Base-by-base conservation (phyloP, 1,140 invertebrate species). In the Aphis gossypii region DNA sequence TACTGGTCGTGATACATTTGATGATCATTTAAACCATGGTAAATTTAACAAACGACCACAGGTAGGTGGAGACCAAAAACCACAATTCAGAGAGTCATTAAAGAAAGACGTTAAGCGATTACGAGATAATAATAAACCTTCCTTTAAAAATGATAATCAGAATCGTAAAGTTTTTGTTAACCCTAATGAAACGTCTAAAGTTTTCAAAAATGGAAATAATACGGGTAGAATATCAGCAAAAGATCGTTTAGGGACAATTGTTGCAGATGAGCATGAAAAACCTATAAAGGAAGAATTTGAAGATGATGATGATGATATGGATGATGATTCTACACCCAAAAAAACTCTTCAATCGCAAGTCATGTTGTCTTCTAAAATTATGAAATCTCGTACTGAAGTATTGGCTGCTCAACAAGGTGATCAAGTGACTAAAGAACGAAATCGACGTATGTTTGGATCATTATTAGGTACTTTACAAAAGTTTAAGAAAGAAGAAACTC, bases 361-460 rank as follows among this genome's bases (percentile, higher is more conserved):
- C 1, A 90, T 90, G 96, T 96, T 38, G 96, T 96, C 56, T 96
- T 93, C 96, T 60, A 95, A 96, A 94, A 97, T 97, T 95, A 94
- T 97, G 87, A 97, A 97, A 87, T 97, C 97, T 54, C 95, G 97
- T 51, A 96, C 97, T 95, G 97, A 98, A 95, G 97, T 97, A 56
- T 96, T 98, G 5, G 97, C 97, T 94, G 97, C 98, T 84, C 98
- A 99, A 95, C 97, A 97, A 93, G 96, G 96, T 60, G 98, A 99
- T 95, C 97, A 97, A 94, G 96, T 97, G 94, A 98, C 97, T 92
- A 96, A 97, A 94, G 98, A 97, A 89, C 96, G 98, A 94, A 99
- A 99, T 96, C 96, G 97, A 94, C 96, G 99, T 94, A 99, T 99
- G 97, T 99, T 99, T 96, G 98, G 99, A 46, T 98, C 98, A 51